Percentiles rank a stretch among this genome's conserved stretches.
Evolutionary conservation across 2,113 vertebrate species (phyloP).

Genomic region (Cyprinodon tularosa): DNA sequence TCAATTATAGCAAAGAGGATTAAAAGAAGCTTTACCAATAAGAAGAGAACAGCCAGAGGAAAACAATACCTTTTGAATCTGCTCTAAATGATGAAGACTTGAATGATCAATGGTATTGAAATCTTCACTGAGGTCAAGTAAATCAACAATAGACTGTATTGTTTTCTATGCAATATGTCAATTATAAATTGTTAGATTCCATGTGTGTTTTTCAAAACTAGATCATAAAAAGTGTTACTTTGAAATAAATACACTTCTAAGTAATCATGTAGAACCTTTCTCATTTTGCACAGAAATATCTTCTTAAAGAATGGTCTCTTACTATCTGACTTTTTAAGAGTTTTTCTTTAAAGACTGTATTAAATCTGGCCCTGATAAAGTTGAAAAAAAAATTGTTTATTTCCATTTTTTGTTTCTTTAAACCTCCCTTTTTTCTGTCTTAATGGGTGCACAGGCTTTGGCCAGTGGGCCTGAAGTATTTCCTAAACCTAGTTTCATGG

Average conservation of each 20-base stretch:
- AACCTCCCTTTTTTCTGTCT: constrained; percentile 1
- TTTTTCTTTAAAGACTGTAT: background rate
- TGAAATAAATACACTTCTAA: background rate
- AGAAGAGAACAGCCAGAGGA: no score
- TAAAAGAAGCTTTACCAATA: no score
- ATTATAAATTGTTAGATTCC: no score
- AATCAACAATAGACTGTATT: no score
- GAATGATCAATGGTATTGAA: no score
- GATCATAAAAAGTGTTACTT: background rate
- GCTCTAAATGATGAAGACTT: no score
- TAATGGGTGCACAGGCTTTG: constrained; percentile 31
- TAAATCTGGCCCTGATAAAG: background rate
- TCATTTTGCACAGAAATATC: background rate
- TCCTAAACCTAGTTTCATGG: constrained; percentile 35
- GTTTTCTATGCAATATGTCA: no score
- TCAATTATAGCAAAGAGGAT: no score
- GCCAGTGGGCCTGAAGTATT: constrained; percentile 38
- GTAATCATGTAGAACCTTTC: background rate
- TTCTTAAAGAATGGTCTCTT: background rate
- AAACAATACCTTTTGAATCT: no score
- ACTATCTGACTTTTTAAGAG: background rate
- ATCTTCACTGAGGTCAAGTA: no score
- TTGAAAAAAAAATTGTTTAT: constrained; percentile 26
- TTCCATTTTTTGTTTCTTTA: constrained; percentile 2
- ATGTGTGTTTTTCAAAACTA: background rate